Base-by-base conservation (phyloP, 1,140 invertebrate genomes). In the Heliconius hermathena region DNA sequence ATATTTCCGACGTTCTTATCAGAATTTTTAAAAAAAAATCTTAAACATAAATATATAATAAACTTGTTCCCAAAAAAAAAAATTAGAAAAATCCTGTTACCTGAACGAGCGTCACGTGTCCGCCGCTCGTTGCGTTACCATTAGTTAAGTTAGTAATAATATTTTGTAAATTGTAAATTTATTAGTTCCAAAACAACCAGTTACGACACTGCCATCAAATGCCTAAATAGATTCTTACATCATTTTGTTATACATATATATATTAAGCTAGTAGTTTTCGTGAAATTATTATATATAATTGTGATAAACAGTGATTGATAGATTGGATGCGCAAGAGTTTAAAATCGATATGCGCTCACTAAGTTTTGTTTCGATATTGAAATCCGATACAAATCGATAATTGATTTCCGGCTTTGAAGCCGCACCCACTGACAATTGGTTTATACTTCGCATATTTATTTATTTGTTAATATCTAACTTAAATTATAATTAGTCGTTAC, bases 151-250 rank as follows among this genome's bases (percentile, higher is more conserved):
- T 94, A 92, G 89, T 78, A 77, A 87, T 89, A 91, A 87, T 36
- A 87, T 87, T 93, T 90, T 93, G 88, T 93, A 93, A 84, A 93
- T 93, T 93, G 86, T 85, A 86, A 89, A 36, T 36, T 46, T 4
- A 46, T 92, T 92, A 92, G 88, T 91, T 90, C 78, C 87, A 87
- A 89, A 88, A 91, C 90, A 93, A 93, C 91, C 93, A 91, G 92
- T 94, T 93, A 93, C 88, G 83, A 93, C 89, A 94, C 93, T 94
- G 93, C 93, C 93, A 94, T 94, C 86, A 93, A 91, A 94, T 94
- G 93, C 92, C 92, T 94, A 93, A 93, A 87, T 93, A 93, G 87
- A 74, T 77, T 88, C 91, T 91, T 89, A 26, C 86, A 86, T 87
- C 90, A 84, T 89, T 93, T 90, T 88, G 84, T 92, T 92, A 85